These are phyloP conservation scores for Goniozus legneri DNA, from an alignment of 1,140 invertebrate genomes.

Conservation along the genomic window DNA sequence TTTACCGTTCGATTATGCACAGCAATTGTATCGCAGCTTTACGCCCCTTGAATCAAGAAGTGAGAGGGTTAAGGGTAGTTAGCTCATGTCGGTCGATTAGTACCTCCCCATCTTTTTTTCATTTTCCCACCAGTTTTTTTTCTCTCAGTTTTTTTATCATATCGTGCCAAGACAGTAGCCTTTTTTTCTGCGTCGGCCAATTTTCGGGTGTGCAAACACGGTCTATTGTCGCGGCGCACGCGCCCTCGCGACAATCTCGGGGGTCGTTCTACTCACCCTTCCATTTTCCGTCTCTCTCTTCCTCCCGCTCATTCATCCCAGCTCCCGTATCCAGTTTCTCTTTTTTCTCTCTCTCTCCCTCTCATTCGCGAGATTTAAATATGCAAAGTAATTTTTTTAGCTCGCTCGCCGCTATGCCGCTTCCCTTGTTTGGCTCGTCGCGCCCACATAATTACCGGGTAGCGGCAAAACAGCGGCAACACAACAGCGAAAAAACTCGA, in stretches of 20 bases:
- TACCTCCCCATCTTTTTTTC: slow-evolving; percentile 19
- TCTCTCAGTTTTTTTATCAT: slow-evolving; percentile 12
- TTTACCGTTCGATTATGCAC: too few relatives aligned
- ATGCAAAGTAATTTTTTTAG: slow-evolving; percentile 49
- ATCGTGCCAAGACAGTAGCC: slow-evolving; percentile 18
- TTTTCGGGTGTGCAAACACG: slow-evolving; percentile 47
- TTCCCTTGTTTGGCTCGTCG: slow-evolving; percentile 48
- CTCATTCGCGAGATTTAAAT: slow-evolving; percentile 38
- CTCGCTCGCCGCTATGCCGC: slow-evolving; percentile 31
- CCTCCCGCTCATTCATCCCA: background rate
- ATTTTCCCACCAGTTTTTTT: slow-evolving; percentile 2
- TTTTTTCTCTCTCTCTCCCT: slow-evolving; percentile 2
- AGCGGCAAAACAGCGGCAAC: slow-evolving; percentile 36
- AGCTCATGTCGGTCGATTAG: slow-evolving; percentile 21
- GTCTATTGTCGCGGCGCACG: slow-evolving; percentile 40
- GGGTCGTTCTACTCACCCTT: too few relatives aligned
- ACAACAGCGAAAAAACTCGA: slow-evolving; percentile 24
- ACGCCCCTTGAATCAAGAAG: background rate
- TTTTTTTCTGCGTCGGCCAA: slow-evolving; percentile 13
- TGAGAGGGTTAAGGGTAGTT: slow-evolving; percentile 17
- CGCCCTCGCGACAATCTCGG: slow-evolving; percentile 26
- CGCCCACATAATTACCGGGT: slow-evolving; percentile 49
- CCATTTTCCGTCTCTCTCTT: background rate
- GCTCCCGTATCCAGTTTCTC: background rate
- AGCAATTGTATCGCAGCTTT: too few relatives aligned